Evolutionary conservation across 1,140 invertebrate species (phyloP).

Genomic region (Arctopsyche grandis): DNA sequence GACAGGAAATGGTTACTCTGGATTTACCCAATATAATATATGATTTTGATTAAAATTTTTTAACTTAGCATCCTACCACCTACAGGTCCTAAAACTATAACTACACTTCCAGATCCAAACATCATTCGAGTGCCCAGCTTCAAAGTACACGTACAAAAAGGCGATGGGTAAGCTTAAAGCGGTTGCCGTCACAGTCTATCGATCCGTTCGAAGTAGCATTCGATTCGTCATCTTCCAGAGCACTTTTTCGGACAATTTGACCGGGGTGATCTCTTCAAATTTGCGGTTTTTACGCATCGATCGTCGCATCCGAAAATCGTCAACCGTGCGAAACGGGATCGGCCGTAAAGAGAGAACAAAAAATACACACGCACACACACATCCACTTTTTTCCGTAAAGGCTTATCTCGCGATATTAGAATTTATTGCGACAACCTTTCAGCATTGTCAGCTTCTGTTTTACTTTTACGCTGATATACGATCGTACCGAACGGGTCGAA

Average conservation of each 20-base stretch:
- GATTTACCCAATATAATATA: too few relatives aligned
- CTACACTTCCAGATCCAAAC: too few relatives aligned
- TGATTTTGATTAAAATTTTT: too few relatives aligned
- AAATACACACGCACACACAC: background rate
- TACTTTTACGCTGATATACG: conserved; percentile 15
- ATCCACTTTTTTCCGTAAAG: background rate
- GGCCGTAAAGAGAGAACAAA: background rate
- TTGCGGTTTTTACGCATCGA: conserved; percentile 11
- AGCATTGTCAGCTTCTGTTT: conserved; percentile 21
- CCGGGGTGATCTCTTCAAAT: background rate
- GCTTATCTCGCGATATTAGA: background rate
- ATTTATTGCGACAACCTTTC: conserved; percentile 9
- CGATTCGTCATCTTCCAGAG: background rate
- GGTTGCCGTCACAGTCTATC: too few relatives aligned
- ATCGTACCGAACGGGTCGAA: background rate
- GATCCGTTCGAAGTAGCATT: too few relatives aligned
- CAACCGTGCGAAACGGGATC: conserved; percentile 5
- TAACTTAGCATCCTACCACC: too few relatives aligned
- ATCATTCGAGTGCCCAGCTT: too few relatives aligned
- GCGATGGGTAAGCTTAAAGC: too few relatives aligned
- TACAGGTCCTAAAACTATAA: too few relatives aligned
- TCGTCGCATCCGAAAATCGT: background rate
- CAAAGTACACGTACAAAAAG: too few relatives aligned
- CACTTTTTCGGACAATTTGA: background rate
- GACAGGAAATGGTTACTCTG: too few relatives aligned